Evolutionary conservation across 2,113 vertebrate genomes (phyloP).

Genomic region (Agapornis roseicollis): DNA sequence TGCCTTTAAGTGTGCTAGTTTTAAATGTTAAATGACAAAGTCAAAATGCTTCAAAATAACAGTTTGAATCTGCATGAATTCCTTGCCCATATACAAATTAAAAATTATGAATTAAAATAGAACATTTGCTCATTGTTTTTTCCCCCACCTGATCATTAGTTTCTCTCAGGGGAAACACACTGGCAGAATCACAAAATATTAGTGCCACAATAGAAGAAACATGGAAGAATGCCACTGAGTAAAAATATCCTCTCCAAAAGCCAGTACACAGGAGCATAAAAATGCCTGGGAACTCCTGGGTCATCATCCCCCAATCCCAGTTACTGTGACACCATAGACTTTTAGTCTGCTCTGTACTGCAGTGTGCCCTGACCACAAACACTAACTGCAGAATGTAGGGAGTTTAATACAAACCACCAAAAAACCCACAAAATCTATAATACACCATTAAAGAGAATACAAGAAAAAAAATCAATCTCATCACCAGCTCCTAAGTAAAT

Average conservation of each 20-base stretch:
- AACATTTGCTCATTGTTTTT: background rate
- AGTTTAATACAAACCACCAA: background rate
- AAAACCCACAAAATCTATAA: background rate
- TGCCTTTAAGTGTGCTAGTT: background rate
- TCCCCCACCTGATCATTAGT: background rate
- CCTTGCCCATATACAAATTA: background rate
- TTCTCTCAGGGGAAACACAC: background rate
- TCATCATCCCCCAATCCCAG: background rate
- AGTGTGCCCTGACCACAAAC: background rate
- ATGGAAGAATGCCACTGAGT: conserved; percentile 4
- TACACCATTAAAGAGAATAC: background rate
- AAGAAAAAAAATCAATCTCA: background rate
- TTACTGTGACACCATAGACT: background rate
- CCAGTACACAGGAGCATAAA: background rate
- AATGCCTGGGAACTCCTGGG: background rate
- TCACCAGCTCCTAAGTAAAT: background rate
- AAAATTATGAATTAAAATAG: background rate
- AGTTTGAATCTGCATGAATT: background rate
- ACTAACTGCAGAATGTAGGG: background rate
- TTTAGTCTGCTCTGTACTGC: background rate
- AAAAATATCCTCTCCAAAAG: conserved; percentile 11
- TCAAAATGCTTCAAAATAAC: background rate
- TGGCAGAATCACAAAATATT: conserved; percentile 11
- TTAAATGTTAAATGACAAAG: background rate
- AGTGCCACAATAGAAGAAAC: conserved; percentile 16